These are phyloP conservation scores for Chromis chromis DNA, from an alignment of 2,797 vertebrate genomes.

Conservation along the genomic window DNA sequence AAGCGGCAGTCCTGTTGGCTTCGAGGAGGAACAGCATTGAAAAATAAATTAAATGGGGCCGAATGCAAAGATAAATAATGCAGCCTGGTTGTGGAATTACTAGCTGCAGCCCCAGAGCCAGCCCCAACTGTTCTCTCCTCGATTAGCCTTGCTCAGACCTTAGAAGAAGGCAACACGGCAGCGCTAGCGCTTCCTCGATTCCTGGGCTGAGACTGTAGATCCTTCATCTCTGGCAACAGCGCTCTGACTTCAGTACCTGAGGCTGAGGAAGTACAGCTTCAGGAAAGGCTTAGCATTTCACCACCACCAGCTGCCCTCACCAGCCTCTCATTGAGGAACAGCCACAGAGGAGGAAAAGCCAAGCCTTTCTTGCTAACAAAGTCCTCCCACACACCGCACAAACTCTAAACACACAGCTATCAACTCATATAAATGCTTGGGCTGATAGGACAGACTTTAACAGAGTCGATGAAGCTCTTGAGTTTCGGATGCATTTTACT, in stretches of 20 bases:
- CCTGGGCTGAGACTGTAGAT: conserved; percentile 65
- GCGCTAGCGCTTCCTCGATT: conserved; percentile 53
- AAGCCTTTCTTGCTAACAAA: conserved; percentile 62
- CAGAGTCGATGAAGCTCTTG: conserved; percentile 21
- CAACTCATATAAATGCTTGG: conserved; percentile 46
- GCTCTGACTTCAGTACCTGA: conserved; percentile 68
- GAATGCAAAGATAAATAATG: conserved; percentile 87
- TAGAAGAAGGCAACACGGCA: conserved; percentile 70
- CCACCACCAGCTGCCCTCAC: conserved; percentile 66
- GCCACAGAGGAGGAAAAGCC: conserved; percentile 65
- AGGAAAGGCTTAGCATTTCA: conserved; percentile 80
- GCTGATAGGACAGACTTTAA: conserved; percentile 37
- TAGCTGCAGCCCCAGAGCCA: conserved; percentile 74
- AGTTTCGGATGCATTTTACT: conserved; percentile 23
- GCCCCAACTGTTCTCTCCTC: conserved; percentile 75
- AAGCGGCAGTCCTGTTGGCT: conserved; percentile 73
- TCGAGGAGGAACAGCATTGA: conserved; percentile 77
- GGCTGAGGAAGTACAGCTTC: conserved; percentile 80
- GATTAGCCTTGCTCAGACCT: conserved; percentile 81
- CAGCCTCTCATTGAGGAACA: conserved; percentile 69
- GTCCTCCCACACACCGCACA: conserved; percentile 62
- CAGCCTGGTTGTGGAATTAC: conserved; percentile 78
- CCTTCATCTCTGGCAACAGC: conserved; percentile 71
- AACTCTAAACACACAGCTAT: conserved; percentile 55
- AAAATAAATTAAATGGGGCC: conserved; percentile 84